Conservation (phyloP, 35 echinoderm and acorn worm species). For the Ptychodera flava region DNA sequence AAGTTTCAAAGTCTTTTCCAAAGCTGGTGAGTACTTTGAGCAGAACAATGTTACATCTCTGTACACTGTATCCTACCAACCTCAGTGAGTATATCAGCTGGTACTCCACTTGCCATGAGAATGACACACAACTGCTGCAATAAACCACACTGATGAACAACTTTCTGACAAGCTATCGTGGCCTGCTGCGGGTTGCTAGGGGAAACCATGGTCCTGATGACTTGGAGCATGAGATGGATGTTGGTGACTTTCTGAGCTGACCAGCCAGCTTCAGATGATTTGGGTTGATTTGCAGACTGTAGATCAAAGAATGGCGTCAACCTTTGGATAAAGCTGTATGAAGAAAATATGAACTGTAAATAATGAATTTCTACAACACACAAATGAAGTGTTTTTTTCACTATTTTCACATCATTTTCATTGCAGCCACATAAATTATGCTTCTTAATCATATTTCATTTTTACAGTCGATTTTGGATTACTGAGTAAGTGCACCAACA, state of each 20-base stretch:
- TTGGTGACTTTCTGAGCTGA: slow-evolving; percentile 98
- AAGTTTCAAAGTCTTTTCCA: too few species aligned
- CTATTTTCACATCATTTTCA: too few species aligned
- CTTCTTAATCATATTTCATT: too few species aligned
- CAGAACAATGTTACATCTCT: too few species aligned
- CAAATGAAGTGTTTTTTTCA: too few species aligned
- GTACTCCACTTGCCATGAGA: slow-evolving; percentile 95
- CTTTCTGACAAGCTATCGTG: slow-evolving; percentile 84
- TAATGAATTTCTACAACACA: too few species aligned
- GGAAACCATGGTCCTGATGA: slow-evolving; percentile 74
- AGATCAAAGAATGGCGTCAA: slow-evolving; percentile 90
- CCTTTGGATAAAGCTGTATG: slow-evolving; percentile 66
- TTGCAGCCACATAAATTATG: too few species aligned
- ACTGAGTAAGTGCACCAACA: too few species aligned
- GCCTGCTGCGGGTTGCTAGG: slow-evolving; percentile 95
- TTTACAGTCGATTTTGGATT: too few species aligned
- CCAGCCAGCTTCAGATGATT: slow-evolving; percentile 48
- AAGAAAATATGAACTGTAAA: neutral
- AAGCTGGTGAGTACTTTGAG: too few species aligned
- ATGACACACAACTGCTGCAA: slow-evolving; percentile 70
- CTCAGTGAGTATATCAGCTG: slow-evolving; percentile 96
- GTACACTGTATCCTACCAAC: too few species aligned
- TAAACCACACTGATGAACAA: slow-evolving; percentile 82
- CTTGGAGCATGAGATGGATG: slow-evolving; percentile 88
- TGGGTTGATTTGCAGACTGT: slow-evolving; percentile 25